Evolutionary conservation across 1,140 invertebrate genomes (phyloP).

Genomic region (Aplysia californica): DNA sequence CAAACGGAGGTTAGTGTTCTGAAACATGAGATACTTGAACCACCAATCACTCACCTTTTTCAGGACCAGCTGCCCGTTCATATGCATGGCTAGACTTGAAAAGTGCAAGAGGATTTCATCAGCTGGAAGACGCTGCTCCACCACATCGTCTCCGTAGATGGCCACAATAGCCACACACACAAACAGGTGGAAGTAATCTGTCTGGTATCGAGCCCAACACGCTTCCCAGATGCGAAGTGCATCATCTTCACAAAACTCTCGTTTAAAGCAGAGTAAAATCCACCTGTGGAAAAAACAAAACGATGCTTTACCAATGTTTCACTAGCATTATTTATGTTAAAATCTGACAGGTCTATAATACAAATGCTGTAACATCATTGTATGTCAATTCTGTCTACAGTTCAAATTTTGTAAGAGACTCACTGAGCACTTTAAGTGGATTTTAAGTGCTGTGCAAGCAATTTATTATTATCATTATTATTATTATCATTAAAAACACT

Average conservation of each 20-base stretch:
- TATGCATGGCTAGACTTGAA: constrained; percentile 94
- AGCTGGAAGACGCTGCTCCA: constrained; percentile 87
- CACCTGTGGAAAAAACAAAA: constrained; percentile 76
- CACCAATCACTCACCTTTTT: constrained; percentile 79
- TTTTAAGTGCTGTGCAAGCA: no score
- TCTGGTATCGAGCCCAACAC: constrained; percentile 94
- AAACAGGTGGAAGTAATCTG: constrained; percentile 93
- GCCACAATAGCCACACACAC: constrained; percentile 90
- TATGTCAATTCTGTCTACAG: no score
- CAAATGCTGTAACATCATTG: no score
- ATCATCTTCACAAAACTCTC: constrained; percentile 88
- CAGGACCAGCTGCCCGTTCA: constrained; percentile 91
- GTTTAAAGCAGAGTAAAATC: constrained; percentile 84
- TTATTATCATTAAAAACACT: no score
- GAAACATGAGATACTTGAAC: no score
- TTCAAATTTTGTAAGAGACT: no score
- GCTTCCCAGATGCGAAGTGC: constrained; percentile 93
- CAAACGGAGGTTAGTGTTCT: no score
- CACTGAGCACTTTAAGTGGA: no score
- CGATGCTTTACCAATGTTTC: constrained; percentile 8
- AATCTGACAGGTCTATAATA: no score
- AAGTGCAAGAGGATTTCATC: constrained; percentile 96
- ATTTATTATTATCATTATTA: no score
- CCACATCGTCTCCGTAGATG: constrained; percentile 89
- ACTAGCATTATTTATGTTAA: no score